A percentile compares a stretch with the other conserved stretches of the same genome.
Evolutionary conservation across 1,140 invertebrate genomes (phyloP).

Genomic region (Euwallacea similis): DNA sequence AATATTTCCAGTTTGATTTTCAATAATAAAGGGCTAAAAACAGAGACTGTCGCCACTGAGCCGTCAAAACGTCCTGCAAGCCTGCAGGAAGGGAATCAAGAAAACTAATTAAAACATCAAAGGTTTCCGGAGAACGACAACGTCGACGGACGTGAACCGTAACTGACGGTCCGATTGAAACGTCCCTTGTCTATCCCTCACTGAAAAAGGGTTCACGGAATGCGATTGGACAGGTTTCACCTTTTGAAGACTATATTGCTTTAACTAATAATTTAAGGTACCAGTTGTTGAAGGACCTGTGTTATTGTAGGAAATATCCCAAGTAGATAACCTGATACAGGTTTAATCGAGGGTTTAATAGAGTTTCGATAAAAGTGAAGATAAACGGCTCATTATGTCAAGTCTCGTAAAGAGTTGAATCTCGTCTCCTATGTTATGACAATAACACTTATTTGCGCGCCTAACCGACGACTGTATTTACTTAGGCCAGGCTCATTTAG

Average conservation of each 20-base stretch:
- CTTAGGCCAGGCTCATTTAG: constrained; percentile 33
- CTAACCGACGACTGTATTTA: constrained; percentile 33
- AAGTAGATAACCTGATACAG: too few relatives aligned
- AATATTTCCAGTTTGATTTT: constrained; percentile 7
- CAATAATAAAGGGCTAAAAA: constrained; percentile 6
- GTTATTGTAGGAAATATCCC: too few relatives aligned
- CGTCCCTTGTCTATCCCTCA: constrained; percentile 5
- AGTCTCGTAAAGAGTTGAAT: constrained; percentile 11
- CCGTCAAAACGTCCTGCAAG: constrained; percentile 25
- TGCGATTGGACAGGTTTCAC: too few relatives aligned
- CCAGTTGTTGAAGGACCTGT: too few relatives aligned
- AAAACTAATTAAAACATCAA: constrained; percentile 54
- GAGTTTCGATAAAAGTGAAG: constrained; percentile 5
- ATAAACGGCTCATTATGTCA: constrained; percentile 24
- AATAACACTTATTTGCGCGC: constrained; percentile 30
- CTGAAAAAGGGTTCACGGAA: background rate
- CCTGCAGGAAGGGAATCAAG: constrained; percentile 36
- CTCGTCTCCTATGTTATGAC: constrained; percentile 17
- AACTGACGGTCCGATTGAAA: constrained; percentile 23
- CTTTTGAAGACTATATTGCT: too few relatives aligned
- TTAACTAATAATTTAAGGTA: too few relatives aligned
- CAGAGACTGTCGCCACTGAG: constrained; percentile 18
- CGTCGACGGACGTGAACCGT: constrained; percentile 23
- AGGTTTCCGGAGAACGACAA: constrained; percentile 41
- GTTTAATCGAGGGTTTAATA: too few relatives aligned